A percentile compares a stretch with the other conserved stretches of the same genome.
phyloP scores from a whole-genome alignment of 1,140 invertebrate genomes.

The Harpegnathos saltator region DNA sequence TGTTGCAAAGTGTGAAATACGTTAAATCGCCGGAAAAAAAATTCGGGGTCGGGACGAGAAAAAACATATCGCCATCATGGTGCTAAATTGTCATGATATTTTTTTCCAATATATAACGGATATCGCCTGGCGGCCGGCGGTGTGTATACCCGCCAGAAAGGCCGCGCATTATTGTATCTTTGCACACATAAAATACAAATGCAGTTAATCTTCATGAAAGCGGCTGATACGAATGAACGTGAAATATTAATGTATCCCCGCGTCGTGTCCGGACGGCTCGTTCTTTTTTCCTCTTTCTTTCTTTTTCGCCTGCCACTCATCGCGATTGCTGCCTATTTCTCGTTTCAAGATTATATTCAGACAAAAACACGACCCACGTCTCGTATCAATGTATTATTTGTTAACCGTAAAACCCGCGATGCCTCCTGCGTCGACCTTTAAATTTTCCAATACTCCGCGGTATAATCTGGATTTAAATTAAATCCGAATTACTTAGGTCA shows the following conservation, averaged over 20 bases:
- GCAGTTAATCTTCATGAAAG: constrained; percentile 56
- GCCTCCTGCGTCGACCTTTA: no score
- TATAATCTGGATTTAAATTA: no score
- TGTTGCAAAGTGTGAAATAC: constrained; percentile 53
- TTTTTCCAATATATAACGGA: constrained; percentile 55
- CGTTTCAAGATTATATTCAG: constrained; percentile 30
- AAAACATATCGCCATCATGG: constrained; percentile 53
- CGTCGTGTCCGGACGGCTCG: constrained; percentile 4
- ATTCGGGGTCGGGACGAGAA: neutral
- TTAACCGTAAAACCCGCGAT: neutral
- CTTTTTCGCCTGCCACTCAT: constrained; percentile 39
- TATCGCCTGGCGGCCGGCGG: constrained; percentile 14
- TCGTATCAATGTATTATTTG: neutral
- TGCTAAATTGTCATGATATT: constrained; percentile 59
- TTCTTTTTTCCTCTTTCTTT: constrained; percentile 26
- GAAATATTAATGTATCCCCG: constrained; percentile 49
- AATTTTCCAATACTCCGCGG: no score
- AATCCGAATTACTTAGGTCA: no score
- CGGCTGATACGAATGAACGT: constrained; percentile 57
- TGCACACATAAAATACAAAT: constrained; percentile 55
- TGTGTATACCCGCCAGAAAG: constrained; percentile 12
- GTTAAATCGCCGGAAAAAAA: constrained; percentile 53
- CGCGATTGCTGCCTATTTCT: constrained; percentile 2
- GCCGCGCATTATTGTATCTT: constrained; percentile 52
- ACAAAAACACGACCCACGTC: neutral